Percentiles rank a stretch among this genome's conserved stretches.
Conservation (phyloP, 2,113 vertebrate species). For the Phrynosoma blainvillii region DNA sequence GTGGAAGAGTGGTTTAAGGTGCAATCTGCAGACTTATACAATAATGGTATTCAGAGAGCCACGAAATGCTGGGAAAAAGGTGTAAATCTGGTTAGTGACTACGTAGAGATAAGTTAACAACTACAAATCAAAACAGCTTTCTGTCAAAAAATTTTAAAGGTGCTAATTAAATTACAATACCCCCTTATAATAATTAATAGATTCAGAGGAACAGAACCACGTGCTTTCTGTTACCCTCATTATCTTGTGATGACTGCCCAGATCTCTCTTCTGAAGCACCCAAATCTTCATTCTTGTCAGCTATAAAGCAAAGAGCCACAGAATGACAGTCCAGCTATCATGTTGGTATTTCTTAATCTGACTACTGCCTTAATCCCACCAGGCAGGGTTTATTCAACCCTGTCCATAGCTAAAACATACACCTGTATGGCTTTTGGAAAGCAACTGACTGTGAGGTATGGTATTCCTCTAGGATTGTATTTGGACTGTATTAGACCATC, state of each 20-base stretch:
- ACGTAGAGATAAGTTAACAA: no score
- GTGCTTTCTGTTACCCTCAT: neutral
- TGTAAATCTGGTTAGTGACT: no score
- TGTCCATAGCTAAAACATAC: neutral
- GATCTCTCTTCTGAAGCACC: neutral
- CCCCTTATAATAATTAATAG: neutral
- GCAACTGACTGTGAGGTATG: neutral
- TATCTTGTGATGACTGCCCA: neutral
- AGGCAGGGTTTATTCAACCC: neutral
- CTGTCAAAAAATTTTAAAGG: no score
- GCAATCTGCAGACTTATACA: no score
- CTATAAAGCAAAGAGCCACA: neutral
- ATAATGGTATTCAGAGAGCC: no score
- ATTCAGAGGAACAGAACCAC: neutral
- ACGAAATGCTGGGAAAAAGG: no score
- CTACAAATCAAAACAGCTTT: no score
- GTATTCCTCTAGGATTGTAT: neutral
- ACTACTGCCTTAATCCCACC: neutral
- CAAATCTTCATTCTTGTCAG: neutral
- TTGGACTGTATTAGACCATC: neutral
- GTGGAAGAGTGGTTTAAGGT: no score
- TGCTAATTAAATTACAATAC: no score
- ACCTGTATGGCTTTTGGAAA: neutral
- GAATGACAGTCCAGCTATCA: neutral
- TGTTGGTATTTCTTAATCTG: neutral